Conservation (phyloP, 2,888 invertebrate genomes). For the Cataglyphis altisquamis region DNA sequence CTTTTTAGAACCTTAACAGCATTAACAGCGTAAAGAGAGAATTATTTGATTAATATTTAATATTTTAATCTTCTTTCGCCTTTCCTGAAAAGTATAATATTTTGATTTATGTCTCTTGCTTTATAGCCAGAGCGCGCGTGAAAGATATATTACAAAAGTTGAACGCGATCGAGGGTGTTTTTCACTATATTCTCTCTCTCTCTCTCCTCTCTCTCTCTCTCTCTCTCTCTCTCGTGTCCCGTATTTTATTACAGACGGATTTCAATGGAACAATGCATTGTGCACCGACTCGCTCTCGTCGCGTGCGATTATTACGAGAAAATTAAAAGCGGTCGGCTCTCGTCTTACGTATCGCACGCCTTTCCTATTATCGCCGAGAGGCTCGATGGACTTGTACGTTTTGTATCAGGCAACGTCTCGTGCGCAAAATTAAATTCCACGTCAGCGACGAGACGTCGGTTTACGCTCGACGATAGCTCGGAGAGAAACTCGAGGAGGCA, state of each 20-base stretch:
- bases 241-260: slow-evolving; percentile 44
- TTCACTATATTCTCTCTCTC: neutral
- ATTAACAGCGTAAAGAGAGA: slow-evolving; percentile 1
- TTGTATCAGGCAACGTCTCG: slow-evolving; percentile 42
- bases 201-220: too few species aligned
- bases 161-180: slow-evolving; percentile 22
- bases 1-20: neutral
- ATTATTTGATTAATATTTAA: slow-evolving; percentile 32
- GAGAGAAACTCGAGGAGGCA: slow-evolving; percentile 40
- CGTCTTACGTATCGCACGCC: neutral
- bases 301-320: slow-evolving; percentile 43
- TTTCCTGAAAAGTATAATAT: slow-evolving; percentile 8
- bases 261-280: slow-evolving; percentile 21
- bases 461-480: slow-evolving; percentile 23
- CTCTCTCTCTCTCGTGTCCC: slow-evolving; percentile 6
- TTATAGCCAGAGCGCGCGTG: slow-evolving; percentile 8
- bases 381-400: slow-evolving; percentile 41
- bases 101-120: slow-evolving; percentile 41
- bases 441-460: slow-evolving; percentile 39
- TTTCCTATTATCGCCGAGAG: slow-evolving; percentile 22
- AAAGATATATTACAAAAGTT: slow-evolving; percentile 43
- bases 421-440: slow-evolving; percentile 52
- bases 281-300: neutral
- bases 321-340: slow-evolving; percentile 23
- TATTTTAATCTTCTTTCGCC: slow-evolving; percentile 32